A percentile compares a stretch with the other conserved stretches of the same genome.
phyloP scores from a whole-genome alignment of 1,140 invertebrate genomes.

The Drosophila repleta region DNA sequence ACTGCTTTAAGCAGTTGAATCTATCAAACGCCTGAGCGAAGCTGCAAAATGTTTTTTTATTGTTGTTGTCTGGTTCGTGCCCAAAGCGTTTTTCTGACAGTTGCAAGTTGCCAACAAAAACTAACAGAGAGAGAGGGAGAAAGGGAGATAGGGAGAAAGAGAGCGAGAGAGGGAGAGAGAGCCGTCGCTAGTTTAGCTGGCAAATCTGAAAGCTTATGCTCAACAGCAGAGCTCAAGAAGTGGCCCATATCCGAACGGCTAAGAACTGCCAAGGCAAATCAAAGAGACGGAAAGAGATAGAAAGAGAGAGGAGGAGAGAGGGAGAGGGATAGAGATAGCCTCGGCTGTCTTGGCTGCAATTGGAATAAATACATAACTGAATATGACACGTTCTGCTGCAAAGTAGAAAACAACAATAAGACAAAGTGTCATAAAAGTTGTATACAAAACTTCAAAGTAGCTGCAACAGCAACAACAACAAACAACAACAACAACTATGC shows the following conservation, averaged over 20 bases:
- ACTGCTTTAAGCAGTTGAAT: constrained; percentile 15
- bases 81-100: constrained; percentile 48
- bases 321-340: not conserved
- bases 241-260: constrained; percentile 19
- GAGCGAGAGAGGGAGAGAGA: not conserved
- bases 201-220: constrained; percentile 73
- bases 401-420: constrained; percentile 76
- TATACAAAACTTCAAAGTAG: constrained; percentile 79
- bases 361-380: constrained; percentile 80
- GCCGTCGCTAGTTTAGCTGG: constrained; percentile 37
- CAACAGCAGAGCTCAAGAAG: constrained; percentile 48
- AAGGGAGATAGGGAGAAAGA: not conserved
- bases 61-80: constrained; percentile 25
- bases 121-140: not conserved
- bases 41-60: not conserved
- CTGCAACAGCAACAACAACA: constrained; percentile 53
- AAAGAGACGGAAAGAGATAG: not conserved
- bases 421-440: constrained; percentile 82
- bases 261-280: constrained; percentile 4
- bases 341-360: constrained; percentile 29
- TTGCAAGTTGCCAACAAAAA: constrained; percentile 38
- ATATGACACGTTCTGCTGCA: constrained; percentile 78
- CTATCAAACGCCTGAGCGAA: constrained; percentile 17
- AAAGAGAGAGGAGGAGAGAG: not conserved
- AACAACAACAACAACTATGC: constrained; percentile 1